Evolutionary conservation across 2,113 vertebrate species (phyloP), one percentile per base, ranked within the genome.

Genomic region (Cheilinus undulatus): DNA sequence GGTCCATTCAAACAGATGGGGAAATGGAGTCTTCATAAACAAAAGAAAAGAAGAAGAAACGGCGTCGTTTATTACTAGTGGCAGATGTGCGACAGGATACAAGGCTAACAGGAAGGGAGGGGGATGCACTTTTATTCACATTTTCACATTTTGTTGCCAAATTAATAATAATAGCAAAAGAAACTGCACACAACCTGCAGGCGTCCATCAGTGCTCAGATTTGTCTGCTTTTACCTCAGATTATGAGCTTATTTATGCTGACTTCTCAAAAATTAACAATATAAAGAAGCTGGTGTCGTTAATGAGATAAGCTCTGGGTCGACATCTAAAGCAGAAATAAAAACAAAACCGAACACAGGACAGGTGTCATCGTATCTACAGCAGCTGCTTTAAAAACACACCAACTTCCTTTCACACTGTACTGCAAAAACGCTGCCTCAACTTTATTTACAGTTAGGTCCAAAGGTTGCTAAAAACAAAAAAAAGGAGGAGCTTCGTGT

Each of bases 401-500:
- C 65, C n/a, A 19, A 49, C 13, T 17, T 81, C 63, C 63, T 45
- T 42, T 14, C 70, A 71, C 60, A 24, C 62, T 11, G 12, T 22
- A 46, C 34, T 62, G 46, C 43, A 22, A 72, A 69, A 20, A 45
- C 2, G 46, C 51, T 70, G 59, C 45, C 52, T 63, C 46, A 1
- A 17, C 54, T 62, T 40, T 80, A 88, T 87, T 83, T 89, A 89
- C 90, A 90, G 51, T 88, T 73, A 89, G 86, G 86, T 89, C 89
- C 86, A 82, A 84, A 38, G 58, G 71, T 56, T 40, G 46, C n/a
- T 40, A 1, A 32, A 8, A 40, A 48, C 10, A 24, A 8, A 51
- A 14, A 2, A 45, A 43, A 38, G 22, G 11, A 27, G 8, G 11
- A 22, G 14, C 17, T 34, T 10, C 5, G 45, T 6, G 24, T 34